Conservation (phyloP, 2,113 vertebrate species). For the Zapus hudsonius region DNA sequence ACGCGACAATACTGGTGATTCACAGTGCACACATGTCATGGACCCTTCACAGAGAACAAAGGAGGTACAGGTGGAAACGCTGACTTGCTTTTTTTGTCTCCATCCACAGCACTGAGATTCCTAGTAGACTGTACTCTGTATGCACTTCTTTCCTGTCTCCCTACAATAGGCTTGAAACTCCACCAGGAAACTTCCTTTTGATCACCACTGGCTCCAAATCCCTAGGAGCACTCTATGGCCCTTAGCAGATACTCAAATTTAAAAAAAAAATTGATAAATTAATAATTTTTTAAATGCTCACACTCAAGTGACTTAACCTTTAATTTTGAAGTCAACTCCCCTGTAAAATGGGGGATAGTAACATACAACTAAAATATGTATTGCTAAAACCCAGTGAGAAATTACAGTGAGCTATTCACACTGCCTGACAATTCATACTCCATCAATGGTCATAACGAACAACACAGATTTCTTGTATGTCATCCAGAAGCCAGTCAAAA, state of each 20-base stretch:
- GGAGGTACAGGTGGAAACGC: neutral
- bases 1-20: slow-evolving; percentile 5
- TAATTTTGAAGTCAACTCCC: neutral
- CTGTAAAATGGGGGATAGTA: neutral
- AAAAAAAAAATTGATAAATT: neutral
- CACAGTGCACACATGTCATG: neutral
- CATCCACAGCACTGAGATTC: neutral
- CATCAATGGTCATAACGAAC: neutral
- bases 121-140: neutral
- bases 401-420: neutral
- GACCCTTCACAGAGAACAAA: neutral
- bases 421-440: neutral
- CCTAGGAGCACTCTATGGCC: neutral
- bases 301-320: neutral
- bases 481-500: neutral
- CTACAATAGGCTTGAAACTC: neutral
- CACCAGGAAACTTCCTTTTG: neutral
- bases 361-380: neutral
- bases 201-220: neutral
- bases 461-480: neutral
- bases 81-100: neutral
- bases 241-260: neutral
- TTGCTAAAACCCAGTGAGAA: neutral
- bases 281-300: neutral
- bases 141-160: neutral